Evolutionary conservation across 2,113 vertebrate species (phyloP), one percentile per base, ranked within the genome.

Genomic region (Gila orcuttii): DNA sequence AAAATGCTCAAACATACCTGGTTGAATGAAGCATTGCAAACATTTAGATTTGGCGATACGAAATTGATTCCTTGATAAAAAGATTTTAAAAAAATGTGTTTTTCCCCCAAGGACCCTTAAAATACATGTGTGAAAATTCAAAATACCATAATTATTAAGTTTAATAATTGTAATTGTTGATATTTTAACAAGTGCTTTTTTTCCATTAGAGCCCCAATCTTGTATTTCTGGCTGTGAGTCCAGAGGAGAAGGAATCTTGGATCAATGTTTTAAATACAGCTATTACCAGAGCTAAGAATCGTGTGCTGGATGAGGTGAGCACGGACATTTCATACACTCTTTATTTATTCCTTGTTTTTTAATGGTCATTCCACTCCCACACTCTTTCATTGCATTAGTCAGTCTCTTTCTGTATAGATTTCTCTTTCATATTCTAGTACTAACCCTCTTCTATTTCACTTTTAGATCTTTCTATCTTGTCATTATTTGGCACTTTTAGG

Each of bases 191-290:
- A 7, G 6, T 36, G 52, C 17, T 87, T 25, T 59, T 47, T 73
- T 47, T 84, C 15, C 11, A 45, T 21, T 85, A 97, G 96, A 97
- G 96, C 82, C 96, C 97, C 4, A 98, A 95, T 91, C 95, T 99
- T 7, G 92, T 99, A 91, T 99, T 99, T 93, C 93, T 99, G 87
- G 98, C 98, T 0, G 96, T 99, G 75, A 99, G 97, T 95, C 97
- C 98, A 0, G 98, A 99, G 86, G 98, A 99, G 86, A 99, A 99
- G 47, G 98, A 99, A 66, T 98, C 96, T 0, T 99, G 98, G 98
- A 95, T 99, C 86, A 97, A 93, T 0, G 96, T 95, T 80, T 94
- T 99, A 88, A 98, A 96, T 83, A 93, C 94, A 0, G 97, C 97
- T 0, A 97, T 99, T 90, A 93, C 93, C 42, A 95, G 95, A n/a